Evolutionary conservation across 64 coral and sea anemone genomes (phyloP).

Genomic region (Montipora efflorescens): DNA sequence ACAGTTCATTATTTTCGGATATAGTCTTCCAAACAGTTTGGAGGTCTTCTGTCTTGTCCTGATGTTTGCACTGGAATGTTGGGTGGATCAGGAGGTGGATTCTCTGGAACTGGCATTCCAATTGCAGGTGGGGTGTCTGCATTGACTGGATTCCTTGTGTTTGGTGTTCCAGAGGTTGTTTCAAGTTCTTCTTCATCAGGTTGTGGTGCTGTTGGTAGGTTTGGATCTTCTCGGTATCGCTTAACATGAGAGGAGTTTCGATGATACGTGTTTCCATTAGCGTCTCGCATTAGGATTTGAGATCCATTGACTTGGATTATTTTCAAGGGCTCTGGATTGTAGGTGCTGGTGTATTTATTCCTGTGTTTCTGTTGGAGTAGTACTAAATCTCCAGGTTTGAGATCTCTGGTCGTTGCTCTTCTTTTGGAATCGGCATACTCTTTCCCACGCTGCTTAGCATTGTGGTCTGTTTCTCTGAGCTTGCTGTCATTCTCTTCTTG

Average conservation of each 20-base stretch:
- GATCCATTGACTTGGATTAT: constrained; percentile 26
- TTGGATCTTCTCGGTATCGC: not conserved
- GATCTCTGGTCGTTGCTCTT: not conserved
- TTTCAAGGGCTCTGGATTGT: constrained; percentile 2
- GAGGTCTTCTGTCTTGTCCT: too few relatives aligned
- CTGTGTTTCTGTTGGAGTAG: constrained; percentile 31
- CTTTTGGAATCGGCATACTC: constrained; percentile 34
- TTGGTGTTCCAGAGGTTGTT: not conserved
- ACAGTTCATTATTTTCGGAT: too few relatives aligned
- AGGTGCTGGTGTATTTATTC: constrained; percentile 16
- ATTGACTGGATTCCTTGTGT: not conserved
- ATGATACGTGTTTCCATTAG: not conserved
- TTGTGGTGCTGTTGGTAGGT: not conserved
- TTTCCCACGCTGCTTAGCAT: constrained; percentile 23
- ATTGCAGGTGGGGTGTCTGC: not conserved
- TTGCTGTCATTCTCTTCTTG: not conserved
- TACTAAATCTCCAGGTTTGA: constrained; percentile 55
- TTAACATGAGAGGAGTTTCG: constrained; percentile 41
- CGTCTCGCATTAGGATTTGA: constrained; percentile 8
- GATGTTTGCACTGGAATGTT: too few relatives aligned
- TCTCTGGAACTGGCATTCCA: not conserved
- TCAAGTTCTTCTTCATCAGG: not conserved
- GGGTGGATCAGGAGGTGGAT: too few relatives aligned
- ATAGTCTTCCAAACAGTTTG: too few relatives aligned
- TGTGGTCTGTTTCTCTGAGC: not conserved